Evolutionary conservation across 2,888 invertebrate species (phyloP).

Genomic region (Ectropis crepuscularia): DNA sequence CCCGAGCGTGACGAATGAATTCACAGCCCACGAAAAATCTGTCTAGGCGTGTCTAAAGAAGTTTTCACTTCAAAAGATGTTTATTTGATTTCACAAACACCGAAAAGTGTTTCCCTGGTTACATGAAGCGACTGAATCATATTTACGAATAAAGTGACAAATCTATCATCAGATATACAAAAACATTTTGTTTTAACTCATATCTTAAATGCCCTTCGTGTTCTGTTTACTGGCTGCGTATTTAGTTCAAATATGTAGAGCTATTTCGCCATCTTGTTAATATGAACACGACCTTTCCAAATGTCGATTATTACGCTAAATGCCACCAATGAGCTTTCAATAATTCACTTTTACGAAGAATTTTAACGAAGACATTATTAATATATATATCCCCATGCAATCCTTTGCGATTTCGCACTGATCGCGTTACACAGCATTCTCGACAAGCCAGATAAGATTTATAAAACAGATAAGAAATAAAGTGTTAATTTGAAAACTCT

Average conservation of each 20-base stretch:
- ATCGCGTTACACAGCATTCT: constrained; percentile 22
- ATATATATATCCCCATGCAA: neutral
- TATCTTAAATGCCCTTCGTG: too few relatives aligned
- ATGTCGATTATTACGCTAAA: constrained; percentile 42
- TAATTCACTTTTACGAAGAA: constrained; percentile 40
- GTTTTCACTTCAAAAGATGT: too few relatives aligned
- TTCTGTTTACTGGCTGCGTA: neutral
- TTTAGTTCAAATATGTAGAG: constrained; percentile 19
- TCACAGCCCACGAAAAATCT: too few relatives aligned
- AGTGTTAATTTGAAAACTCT: constrained; percentile 16
- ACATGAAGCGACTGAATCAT: too few relatives aligned
- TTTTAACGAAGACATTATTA: constrained; percentile 53
- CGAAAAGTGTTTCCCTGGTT: too few relatives aligned
- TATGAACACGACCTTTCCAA: constrained; percentile 43
- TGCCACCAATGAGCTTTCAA: constrained; percentile 36
- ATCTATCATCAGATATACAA: too few relatives aligned
- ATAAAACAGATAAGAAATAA: constrained; percentile 8
- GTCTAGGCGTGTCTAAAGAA: too few relatives aligned
- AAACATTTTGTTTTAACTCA: too few relatives aligned
- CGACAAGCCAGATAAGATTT: constrained; percentile 27
- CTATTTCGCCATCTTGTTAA: constrained; percentile 22
- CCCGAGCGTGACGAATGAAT: too few relatives aligned
- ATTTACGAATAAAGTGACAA: too few relatives aligned
- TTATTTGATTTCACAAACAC: too few relatives aligned
- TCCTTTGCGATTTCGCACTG: constrained; percentile 10